A percentile compares a stretch with the other conserved stretches of the same genome.
phyloP scores from a whole-genome alignment of 2,797 vertebrate genomes.

The Phaenicophaeus curvirostris region DNA sequence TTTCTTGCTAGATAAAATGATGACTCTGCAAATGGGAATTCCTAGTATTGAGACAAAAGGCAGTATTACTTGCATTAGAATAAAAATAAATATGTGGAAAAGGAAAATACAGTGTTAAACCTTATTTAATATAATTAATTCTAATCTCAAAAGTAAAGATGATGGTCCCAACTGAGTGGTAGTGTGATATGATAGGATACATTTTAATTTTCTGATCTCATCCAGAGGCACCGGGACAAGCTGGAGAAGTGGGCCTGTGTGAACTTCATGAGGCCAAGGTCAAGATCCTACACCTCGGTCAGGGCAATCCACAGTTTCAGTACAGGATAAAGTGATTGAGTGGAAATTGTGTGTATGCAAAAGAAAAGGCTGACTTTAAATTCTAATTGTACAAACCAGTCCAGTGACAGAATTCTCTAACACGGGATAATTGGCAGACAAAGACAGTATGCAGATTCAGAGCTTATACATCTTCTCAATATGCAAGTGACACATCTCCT shows the following conservation, averaged over 20 bases:
- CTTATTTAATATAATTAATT: background rate
- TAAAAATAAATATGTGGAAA: background rate
- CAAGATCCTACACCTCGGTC: no score
- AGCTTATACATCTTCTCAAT: background rate
- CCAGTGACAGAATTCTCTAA: background rate
- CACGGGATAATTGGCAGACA: background rate
- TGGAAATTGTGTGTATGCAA: background rate
- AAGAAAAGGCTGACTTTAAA: background rate
- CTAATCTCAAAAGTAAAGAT: background rate
- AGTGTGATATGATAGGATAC: rapidly evolving
- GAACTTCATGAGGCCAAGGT: no score
- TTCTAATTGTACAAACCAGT: background rate
- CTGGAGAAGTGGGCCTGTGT: no score
- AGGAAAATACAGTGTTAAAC: background rate
- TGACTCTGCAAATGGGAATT: background rate
- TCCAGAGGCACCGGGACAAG: no score
- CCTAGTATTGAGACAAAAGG: background rate
- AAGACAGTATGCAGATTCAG: background rate
- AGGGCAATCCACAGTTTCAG: no score
- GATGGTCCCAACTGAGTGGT: background rate
- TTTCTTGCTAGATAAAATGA: background rate
- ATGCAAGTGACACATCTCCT: background rate
- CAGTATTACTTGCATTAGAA: background rate
- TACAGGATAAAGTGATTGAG: no score
- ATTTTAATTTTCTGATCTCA: background rate